Evolutionary conservation across 1,140 invertebrate species (phyloP), one percentile per base, ranked within the genome.

Genomic region (Nasonia giraulti): DNA sequence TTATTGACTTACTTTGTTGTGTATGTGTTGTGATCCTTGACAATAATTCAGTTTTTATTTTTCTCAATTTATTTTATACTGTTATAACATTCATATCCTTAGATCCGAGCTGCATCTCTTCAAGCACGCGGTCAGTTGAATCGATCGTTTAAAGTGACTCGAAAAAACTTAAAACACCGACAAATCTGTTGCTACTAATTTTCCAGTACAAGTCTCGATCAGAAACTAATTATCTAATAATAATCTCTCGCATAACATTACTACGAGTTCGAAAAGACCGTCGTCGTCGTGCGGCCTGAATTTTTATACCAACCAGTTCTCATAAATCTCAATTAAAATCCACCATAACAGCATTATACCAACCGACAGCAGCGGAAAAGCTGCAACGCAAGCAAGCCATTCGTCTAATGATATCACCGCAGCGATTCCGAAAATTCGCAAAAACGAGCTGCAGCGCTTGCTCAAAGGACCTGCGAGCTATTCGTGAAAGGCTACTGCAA

Each of bases 281-380:
- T 17, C 11, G 4, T 17, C 17, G 27, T 20, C 50, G 1, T 50
- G 14, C 0, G 0, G 0, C 8, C 17, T 20, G 23, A 55, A 55
- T 55, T 78, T 78, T 62, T 55, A 27, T 27, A 20, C 55, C 17
- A 62, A n/a, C 20, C 20, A n/a, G 55, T 7, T n/a, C 55, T 20
- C 6, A 20, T 78, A 78, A 78, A 78, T 78, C 17, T 11, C 23
- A 78, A 78, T 55, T 78, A 78, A 8, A 62, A 78, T 40, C 20
- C 55, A 7, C 55, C 50, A n/a, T 55, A 55, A 14, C 50, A 17
- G 50, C 11, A 55, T 14, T 17, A 55, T 55, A 17, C 14, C 20
- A 3, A 31, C n/a, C 14, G 23, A 17, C n/a, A 27, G 68, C 27
- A 33, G 27, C 68, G 68, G 17, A 50, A 50, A 50, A 50, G 12